Evolutionary conservation across 1,140 invertebrate genomes (phyloP), one percentile per base, ranked within the genome.

Genomic region (Aphelinus certus): DNA sequence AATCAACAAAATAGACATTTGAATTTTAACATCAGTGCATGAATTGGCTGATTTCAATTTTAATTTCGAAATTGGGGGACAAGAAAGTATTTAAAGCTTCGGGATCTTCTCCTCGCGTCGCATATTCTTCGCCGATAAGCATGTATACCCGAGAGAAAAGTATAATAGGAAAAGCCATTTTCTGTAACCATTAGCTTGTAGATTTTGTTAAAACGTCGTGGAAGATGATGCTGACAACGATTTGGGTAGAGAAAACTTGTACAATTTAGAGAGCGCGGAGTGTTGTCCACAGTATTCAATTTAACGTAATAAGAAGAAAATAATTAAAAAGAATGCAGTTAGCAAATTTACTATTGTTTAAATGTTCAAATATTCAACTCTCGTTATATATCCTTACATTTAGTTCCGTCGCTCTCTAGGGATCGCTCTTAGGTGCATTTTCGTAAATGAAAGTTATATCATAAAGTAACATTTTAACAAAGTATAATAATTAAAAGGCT

Each of bases 391-490:
- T n/a, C 9, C 43, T 61, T 61, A 9, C 6, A 53, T 62, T 42
- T 3, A 7, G 5, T 63, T 71, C 69, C 49, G 10, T 42, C 70
- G 61, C 61, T 63, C 61, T 71, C 70, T 64, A 60, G 64, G 56
- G 63, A 71, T 55, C 60, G 69, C 61, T 56, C 43, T n/a, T 45
- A 26, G 5, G 47, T 61, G 58, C 53, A 53, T 64, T 71, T 63
- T 71, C 49, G 42, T 26, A n/a, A 58, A 58, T 60, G 6, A 63
- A 48, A 26, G 26, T 26, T 26, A 26, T 26, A 26, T 26, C 26
- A 0, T 26, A 26, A 26, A 26, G 26, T 26, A 26, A 63, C 10
- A 48, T n/a, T 63, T 48, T 48, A 63, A 63, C 1, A n/a, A 63
- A 63, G 49, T 63, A 42, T 63, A 63, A 7, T 48, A 60, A 70